A percentile compares a stretch with the other conserved stretches of the same genome.
Evolutionary conservation across 2,888 invertebrate genomes (phyloP).

Genomic region (Philereme transversata): DNA sequence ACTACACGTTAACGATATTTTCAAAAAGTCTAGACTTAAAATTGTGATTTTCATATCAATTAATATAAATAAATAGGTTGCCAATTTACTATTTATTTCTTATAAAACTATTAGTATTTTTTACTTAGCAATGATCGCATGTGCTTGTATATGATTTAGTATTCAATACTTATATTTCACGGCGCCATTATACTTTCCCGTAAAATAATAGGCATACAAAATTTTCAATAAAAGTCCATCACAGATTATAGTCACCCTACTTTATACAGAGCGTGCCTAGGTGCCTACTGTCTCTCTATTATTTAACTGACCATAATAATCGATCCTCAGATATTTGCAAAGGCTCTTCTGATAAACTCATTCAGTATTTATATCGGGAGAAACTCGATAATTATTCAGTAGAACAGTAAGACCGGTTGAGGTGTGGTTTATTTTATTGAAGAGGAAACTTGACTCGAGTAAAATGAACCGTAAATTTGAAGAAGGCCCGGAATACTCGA

Average conservation of each 20-base stretch:
- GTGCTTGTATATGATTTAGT: too few species aligned
- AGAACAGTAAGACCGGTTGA: not conserved
- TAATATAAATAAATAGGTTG: too few species aligned
- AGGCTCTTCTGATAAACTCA: slow-evolving; percentile 11
- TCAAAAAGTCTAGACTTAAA: too few species aligned
- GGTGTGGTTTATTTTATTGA: not conserved
- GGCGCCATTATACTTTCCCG: too few species aligned
- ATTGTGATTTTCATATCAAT: too few species aligned
- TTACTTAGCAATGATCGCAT: too few species aligned
- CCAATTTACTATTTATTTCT: too few species aligned
- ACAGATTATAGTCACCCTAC: slow-evolving; percentile 29
- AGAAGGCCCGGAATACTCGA: slow-evolving; percentile 55
- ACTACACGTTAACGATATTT: too few species aligned
- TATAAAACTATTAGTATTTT: too few species aligned
- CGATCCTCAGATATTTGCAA: slow-evolving; percentile 19
- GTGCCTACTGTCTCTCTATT: slow-evolving; percentile 12
- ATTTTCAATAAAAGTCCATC: too few species aligned
- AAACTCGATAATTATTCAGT: slow-evolving; percentile 9
- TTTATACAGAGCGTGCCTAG: slow-evolving; percentile 1
- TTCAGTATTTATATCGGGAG: slow-evolving; percentile 35
- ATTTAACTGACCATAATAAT: slow-evolving; percentile 4
- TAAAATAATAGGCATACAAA: too few species aligned
- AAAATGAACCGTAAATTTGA: slow-evolving; percentile 52
- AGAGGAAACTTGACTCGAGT: not conserved
- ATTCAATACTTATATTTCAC: too few species aligned